Percentiles rank a stretch among this genome's conserved stretches.
Evolutionary conservation across 2,113 vertebrate species (phyloP).

Genomic region (Marmota flaviventris): DNA sequence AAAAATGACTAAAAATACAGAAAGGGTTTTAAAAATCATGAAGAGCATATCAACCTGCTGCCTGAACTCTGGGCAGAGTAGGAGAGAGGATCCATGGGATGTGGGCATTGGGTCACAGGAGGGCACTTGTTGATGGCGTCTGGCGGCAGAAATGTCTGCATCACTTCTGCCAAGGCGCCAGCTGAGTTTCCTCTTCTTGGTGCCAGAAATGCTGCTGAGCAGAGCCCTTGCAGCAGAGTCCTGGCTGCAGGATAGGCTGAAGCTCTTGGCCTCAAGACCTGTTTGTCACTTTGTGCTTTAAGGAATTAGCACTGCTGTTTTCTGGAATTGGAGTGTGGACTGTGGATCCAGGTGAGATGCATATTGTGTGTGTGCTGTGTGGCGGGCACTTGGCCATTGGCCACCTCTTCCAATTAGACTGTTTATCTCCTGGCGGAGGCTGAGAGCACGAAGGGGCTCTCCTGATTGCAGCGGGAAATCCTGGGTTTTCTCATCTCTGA

Average conservation of each 20-base stretch:
- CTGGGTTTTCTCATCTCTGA: not conserved
- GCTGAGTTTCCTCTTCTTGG: not conserved
- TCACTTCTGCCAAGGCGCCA: not conserved
- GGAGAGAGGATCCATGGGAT: not conserved
- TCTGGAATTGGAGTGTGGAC: not conserved
- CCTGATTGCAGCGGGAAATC: not conserved
- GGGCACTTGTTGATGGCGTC: fast-evolving
- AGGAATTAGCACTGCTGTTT: not conserved
- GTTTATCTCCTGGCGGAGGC: not conserved
- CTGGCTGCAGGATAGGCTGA: not conserved
- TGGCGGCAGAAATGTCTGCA: not conserved
- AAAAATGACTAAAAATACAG: not conserved
- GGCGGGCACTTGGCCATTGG: not conserved
- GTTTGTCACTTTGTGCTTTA: not conserved
- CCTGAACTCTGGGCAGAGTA: not conserved
- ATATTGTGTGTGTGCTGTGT: too few relatives aligned
- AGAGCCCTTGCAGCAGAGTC: not conserved
- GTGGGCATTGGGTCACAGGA: fast-evolving
- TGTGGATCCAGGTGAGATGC: not conserved
- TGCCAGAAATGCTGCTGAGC: too few relatives aligned
- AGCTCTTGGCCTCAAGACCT: not conserved
- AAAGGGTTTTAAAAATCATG: not conserved
- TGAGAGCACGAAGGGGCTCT: not conserved
- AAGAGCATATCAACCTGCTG: not conserved
- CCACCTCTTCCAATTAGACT: not conserved